These are phyloP conservation scores for Felis catus DNA, from an alignment of 2,113 vertebrate genomes.

Conservation along the genomic window F.catus_Fca126_mat1.0 CM031421.1:13412501-13413000, in stretches of 20 bases:
- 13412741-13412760: not conserved
- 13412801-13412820: conserved; percentile 66
- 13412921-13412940: conserved; percentile 26
- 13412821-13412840: conserved; percentile 66
- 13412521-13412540: not conserved
- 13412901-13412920: conserved; percentile 74
- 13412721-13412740: not conserved
- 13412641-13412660: conserved; percentile 87
- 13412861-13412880: conserved; percentile 74
- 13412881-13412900: conserved; percentile 77
- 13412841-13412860: conserved; percentile 70
- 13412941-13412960: conserved; percentile 69
- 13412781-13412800: conserved; percentile 43
- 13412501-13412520: not conserved
- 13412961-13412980: conserved; percentile 69
- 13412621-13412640: conserved; percentile 77
- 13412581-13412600: not conserved
- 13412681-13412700: conserved; percentile 57
- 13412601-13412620: conserved; percentile 47
- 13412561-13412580: not conserved
- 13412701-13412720: not conserved
- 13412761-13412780: conserved; percentile 53
- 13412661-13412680: conserved; percentile 77
- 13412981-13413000: conserved; percentile 55
- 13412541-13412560: not conserved